Percentiles rank a stretch among this genome's conserved stretches.
These are phyloP conservation scores for Falco punctatus DNA, from an alignment of 2,113 vertebrate genomes.

Conservation along the genomic window DNA sequence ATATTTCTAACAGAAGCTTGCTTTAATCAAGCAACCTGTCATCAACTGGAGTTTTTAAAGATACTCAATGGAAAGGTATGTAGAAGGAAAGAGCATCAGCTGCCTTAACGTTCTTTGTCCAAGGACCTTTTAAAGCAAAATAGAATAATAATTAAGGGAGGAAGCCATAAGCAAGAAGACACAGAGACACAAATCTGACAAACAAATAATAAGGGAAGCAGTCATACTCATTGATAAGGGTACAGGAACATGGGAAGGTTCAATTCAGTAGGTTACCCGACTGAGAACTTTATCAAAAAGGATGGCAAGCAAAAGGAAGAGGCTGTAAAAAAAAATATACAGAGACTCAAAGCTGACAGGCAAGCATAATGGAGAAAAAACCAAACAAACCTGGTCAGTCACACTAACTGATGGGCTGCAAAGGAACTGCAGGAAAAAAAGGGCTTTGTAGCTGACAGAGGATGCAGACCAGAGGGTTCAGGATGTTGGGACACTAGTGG, in stretches of 20 bases:
- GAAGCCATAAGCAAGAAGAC: background rate
- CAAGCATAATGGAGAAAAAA: background rate
- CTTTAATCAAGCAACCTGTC: background rate
- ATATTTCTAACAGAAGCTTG: background rate
- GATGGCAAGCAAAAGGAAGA: background rate
- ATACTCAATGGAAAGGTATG: rapidly evolving
- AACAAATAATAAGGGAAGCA: background rate
- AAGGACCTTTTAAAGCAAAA: background rate
- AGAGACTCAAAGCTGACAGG: background rate
- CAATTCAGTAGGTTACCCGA: background rate
- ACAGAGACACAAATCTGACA: background rate
- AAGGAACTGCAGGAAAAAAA: background rate
- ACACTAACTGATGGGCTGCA: background rate
- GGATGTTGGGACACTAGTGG: rapidly evolving
- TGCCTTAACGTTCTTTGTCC: background rate
- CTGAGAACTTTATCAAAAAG: background rate
- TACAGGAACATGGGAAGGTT: background rate
- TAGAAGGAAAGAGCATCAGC: background rate
- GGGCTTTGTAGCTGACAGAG: background rate
- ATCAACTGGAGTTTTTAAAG: background rate
- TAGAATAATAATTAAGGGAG: background rate
- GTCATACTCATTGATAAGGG: background rate
- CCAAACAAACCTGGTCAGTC: background rate
- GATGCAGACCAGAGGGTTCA: background rate
- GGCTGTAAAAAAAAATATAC: background rate